Percentiles rank a stretch among this genome's conserved stretches.
Conservation (phyloP, 23 tunicate species). For the Diplosoma virens region DNA sequence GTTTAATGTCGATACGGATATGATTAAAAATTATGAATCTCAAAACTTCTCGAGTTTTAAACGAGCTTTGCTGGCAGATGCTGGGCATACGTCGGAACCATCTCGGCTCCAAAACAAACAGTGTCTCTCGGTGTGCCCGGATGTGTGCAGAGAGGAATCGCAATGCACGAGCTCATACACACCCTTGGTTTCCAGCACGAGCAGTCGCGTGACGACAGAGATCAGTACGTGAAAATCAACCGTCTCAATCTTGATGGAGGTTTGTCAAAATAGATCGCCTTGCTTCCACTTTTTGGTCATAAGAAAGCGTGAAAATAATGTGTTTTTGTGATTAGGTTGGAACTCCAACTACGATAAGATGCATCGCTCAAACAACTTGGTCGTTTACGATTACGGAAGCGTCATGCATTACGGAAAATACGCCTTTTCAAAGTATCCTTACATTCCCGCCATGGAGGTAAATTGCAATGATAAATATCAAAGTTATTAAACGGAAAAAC, state of each 20-base stretch:
- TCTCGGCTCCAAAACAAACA: slow-evolving; percentile 66
- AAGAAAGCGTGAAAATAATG: too few relatives aligned
- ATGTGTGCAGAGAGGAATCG: slow-evolving; percentile 81
- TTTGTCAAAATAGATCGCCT: too few relatives aligned
- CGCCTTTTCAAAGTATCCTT: slow-evolving; percentile 74
- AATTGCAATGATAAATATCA: too few relatives aligned
- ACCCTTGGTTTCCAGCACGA: slow-evolving; percentile 98
- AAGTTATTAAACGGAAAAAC: too few relatives aligned
- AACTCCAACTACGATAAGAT: slow-evolving; percentile 54
- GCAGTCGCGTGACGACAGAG: slow-evolving; percentile 98
- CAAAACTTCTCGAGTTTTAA: too few relatives aligned
- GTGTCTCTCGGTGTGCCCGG: slow-evolving; percentile 90
- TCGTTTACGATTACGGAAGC: slow-evolving; percentile 96
- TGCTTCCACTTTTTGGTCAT: too few relatives aligned
- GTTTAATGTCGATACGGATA: too few relatives aligned
- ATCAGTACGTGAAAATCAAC: slow-evolving; percentile 74
- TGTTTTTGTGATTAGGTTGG: too few relatives aligned
- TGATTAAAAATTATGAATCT: too few relatives aligned
- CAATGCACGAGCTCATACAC: slow-evolving; percentile 95
- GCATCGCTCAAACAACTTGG: slow-evolving; percentile 68
- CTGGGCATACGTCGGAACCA: slow-evolving; percentile 92
- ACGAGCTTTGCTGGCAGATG: too few relatives aligned
- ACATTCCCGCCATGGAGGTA: slow-evolving; percentile 92
- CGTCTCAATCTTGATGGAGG: slow-evolving; percentile 74
- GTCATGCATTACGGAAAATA: slow-evolving; percentile 93